Conservation (phyloP, 2,888 invertebrate genomes). For the Synanthedon myopaeformis region DNA sequence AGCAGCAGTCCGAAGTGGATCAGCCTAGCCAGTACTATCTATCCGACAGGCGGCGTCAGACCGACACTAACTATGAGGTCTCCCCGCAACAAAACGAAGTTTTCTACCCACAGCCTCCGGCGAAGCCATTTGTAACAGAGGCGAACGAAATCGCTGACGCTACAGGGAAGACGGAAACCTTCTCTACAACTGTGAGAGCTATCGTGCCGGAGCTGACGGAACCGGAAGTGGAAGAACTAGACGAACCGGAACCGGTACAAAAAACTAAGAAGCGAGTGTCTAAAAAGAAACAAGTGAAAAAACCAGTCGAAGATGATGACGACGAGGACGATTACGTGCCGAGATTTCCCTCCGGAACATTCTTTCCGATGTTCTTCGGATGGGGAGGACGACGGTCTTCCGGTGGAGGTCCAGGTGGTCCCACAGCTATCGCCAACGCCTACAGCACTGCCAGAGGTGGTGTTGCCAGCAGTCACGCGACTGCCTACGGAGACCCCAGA, state of each 20-base stretch:
- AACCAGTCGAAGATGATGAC: constrained; percentile 45
- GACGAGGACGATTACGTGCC: constrained; percentile 64
- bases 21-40: constrained; percentile 50
- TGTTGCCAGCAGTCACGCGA: constrained; percentile 79
- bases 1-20: constrained; percentile 11
- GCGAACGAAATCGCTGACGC: constrained; percentile 27
- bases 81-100: constrained; percentile 57
- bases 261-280: constrained; percentile 43
- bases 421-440: constrained; percentile 79
- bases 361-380: constrained; percentile 77
- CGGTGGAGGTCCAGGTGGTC: constrained; percentile 63
- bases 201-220: constrained; percentile 39
- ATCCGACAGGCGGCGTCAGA: constrained; percentile 53
- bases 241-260: constrained; percentile 25
- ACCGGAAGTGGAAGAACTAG: constrained; percentile 45
- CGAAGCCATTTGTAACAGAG: constrained; percentile 15
- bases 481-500: constrained; percentile 75
- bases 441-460: constrained; percentile 79
- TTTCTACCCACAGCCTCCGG: constrained; percentile 29
- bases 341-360: constrained; percentile 65
- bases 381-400: constrained; percentile 46
- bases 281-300: constrained; percentile 49
- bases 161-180: constrained; percentile 35
- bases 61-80: constrained; percentile 33
- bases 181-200: constrained; percentile 21